Conservation (phyloP, 2,113 vertebrate genomes). For the Prunella fulvescens region DNA sequence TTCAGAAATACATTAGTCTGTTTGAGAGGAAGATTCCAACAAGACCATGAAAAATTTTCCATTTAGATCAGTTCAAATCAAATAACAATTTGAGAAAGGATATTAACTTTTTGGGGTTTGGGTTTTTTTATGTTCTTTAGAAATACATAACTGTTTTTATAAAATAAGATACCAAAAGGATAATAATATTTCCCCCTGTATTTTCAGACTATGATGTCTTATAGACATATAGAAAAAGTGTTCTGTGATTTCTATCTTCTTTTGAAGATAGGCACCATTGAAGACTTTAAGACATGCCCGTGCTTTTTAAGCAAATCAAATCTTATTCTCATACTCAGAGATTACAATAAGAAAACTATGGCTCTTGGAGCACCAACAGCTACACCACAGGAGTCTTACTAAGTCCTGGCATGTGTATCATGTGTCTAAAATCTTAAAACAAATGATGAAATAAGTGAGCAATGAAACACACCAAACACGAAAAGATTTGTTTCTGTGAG, state of each 20-base stretch:
- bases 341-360: background rate
- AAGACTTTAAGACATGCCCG: background rate
- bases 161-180: background rate
- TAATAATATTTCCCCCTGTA: background rate
- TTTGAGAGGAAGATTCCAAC: background rate
- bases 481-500: background rate
- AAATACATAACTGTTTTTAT: background rate
- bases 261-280: background rate
- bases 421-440: background rate
- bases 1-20: background rate
- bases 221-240: background rate
- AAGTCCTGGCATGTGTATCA: background rate
- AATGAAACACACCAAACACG: background rate
- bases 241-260: background rate
- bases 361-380: background rate
- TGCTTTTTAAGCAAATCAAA: background rate
- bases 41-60: background rate
- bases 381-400: background rate
- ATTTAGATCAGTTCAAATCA: background rate
- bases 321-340: background rate
- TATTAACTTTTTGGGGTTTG: background rate
- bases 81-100: background rate
- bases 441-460: background rate
- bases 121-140: background rate
- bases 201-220: background rate